Evolutionary conservation across 2,797 vertebrate species (phyloP).

Genomic region (Pipistrellus nathusii): DNA sequence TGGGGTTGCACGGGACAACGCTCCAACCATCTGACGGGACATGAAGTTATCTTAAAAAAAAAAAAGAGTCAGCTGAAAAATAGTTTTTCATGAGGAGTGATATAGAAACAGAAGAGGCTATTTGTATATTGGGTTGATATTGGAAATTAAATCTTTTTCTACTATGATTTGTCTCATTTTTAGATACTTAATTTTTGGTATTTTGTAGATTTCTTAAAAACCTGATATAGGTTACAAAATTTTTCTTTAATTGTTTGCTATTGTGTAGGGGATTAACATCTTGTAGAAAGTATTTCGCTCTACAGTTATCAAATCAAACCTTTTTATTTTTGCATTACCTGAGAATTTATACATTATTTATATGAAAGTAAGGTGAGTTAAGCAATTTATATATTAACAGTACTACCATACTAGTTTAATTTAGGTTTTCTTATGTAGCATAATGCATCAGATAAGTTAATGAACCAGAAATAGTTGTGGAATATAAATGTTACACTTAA

Average conservation of each 20-base stretch:
- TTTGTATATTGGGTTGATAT: not conserved
- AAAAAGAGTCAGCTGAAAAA: not conserved
- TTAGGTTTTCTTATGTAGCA: not conserved
- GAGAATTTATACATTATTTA: not conserved
- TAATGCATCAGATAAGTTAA: constrained; percentile 19
- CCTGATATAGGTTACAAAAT: not conserved
- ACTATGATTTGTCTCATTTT: not conserved
- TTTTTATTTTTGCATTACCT: not conserved
- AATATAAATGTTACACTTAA: not conserved
- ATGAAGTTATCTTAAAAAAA: not conserved
- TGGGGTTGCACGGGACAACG: not conserved
- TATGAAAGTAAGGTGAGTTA: not conserved
- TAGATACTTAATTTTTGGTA: not conserved
- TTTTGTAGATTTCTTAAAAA: not conserved
- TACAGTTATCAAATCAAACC: not conserved
- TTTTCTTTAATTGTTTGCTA: constrained; percentile 28
- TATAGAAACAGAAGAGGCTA: constrained; percentile 7
- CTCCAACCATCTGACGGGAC: not conserved
- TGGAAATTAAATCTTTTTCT: constrained; percentile 43
- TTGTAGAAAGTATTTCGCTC: constrained; percentile 31
- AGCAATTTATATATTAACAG: not conserved
- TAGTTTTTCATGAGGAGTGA: not conserved
- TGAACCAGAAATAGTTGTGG: constrained; percentile 17
- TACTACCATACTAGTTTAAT: constrained; percentile 43
- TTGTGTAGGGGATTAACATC: not conserved